Conservation (phyloP, 2,113 vertebrate genomes). For the Rhinogobius similis region DNA sequence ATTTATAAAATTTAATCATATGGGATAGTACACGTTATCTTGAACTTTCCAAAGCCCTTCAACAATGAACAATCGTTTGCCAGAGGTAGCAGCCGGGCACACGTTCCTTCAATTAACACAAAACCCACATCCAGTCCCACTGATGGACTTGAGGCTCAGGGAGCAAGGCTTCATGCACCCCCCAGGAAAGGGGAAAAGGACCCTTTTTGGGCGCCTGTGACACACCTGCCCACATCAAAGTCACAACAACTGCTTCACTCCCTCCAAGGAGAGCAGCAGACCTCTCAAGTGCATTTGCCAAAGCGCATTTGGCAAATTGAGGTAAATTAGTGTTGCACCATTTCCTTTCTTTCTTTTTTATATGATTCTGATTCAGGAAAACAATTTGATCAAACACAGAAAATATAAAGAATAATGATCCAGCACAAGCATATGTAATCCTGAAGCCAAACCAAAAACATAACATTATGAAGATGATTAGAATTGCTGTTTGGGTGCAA, state of each 20-base stretch:
- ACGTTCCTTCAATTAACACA: conserved; percentile 38
- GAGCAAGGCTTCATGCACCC: too few species aligned
- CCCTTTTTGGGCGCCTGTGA: too few species aligned
- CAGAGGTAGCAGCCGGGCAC: conserved; percentile 63
- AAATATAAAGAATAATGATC: conserved; percentile 7
- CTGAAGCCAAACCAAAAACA: conserved; percentile 11
- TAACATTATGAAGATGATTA: not conserved
- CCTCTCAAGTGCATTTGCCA: conserved; percentile 40
- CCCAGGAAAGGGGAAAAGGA: too few species aligned
- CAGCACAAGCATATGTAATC: conserved; percentile 23
- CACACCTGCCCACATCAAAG: conserved; percentile 7
- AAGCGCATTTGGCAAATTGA: conserved; percentile 58
- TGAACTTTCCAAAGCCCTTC: conserved; percentile 46
- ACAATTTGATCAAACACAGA: conserved; percentile 11
- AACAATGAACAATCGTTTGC: conserved; percentile 62
- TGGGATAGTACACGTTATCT: conserved; percentile 59
- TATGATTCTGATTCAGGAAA: conserved; percentile 9
- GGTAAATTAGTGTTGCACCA: conserved; percentile 63
- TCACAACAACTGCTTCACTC: not conserved
- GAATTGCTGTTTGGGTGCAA: not conserved
- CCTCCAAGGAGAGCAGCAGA: conserved; percentile 43
- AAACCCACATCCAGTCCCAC: not conserved
- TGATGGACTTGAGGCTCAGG: too few species aligned
- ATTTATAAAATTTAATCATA: conserved; percentile 64
- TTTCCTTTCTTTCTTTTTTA: conserved; percentile 47